phyloP scores from a whole-genome alignment of 2,113 vertebrate species.

The Larimichthys crocea region DNA sequence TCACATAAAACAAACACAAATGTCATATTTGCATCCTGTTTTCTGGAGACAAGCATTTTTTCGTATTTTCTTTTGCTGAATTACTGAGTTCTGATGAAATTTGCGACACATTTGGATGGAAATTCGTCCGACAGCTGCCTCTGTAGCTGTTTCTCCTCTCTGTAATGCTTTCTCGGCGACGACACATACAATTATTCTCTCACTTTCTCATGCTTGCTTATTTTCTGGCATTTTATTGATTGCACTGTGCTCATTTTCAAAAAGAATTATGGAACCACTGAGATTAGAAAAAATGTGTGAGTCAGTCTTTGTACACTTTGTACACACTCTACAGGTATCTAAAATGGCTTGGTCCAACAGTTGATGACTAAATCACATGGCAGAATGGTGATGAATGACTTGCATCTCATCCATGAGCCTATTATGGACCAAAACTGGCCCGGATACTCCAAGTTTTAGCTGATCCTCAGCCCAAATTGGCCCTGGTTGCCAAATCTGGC shows the following conservation, averaged over 20 bases:
- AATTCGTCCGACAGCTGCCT: neutral
- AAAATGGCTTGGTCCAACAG: neutral
- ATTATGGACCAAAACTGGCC: slow-evolving; percentile 3
- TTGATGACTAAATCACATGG: neutral
- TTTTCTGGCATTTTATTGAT: slow-evolving; percentile 7
- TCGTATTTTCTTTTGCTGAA: too few relatives aligned
- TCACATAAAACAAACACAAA: too few relatives aligned
- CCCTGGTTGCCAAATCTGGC: slow-evolving; percentile 30
- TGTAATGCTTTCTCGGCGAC: neutral
- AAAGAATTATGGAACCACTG: neutral
- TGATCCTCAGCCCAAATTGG: slow-evolving; percentile 8
- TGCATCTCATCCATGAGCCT: slow-evolving; percentile 6
- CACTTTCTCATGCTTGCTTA: neutral
- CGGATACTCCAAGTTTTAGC: neutral
- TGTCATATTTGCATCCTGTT: too few relatives aligned
- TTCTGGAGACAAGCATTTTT: too few relatives aligned
- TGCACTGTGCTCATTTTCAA: neutral
- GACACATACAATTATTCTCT: neutral
- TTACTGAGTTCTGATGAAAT: too few relatives aligned
- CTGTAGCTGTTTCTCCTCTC: neutral
- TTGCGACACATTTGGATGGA: too few relatives aligned
- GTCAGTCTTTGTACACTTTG: neutral
- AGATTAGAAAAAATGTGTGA: slow-evolving; percentile 3
- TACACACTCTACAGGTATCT: neutral
- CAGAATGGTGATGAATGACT: slow-evolving; percentile 42